Percentiles rank a stretch among this genome's conserved stretches.
These are phyloP conservation scores for Reticulitermes speratus DNA, from an alignment of 1,140 invertebrate genomes.

Conservation along the genomic window DNA sequence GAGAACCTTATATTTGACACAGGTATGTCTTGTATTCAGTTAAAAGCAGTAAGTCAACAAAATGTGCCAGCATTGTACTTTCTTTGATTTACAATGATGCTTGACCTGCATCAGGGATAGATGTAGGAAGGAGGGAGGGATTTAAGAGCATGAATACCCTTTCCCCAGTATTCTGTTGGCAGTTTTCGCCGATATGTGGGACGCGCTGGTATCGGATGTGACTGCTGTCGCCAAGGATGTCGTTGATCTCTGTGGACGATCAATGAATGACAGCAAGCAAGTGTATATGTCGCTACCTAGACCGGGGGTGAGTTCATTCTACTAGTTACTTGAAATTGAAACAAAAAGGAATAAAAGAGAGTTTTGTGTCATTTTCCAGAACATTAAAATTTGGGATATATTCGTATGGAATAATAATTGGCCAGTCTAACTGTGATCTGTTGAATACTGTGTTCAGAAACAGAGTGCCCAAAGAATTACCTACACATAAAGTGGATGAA, in stretches of 20 bases:
- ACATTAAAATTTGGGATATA: too few species aligned
- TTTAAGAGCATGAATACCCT: constrained; percentile 14
- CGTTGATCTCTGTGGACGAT: constrained; percentile 72
- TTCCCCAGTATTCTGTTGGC: constrained; percentile 19
- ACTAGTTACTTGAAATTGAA: neutral
- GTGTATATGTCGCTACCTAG: constrained; percentile 93
- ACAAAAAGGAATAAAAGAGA: neutral
- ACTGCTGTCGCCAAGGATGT: constrained; percentile 85
- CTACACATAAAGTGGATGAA: too few species aligned
- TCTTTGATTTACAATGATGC: too few species aligned
- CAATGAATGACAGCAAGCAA: constrained; percentile 71
- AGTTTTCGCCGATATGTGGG: constrained; percentile 98
- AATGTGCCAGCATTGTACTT: too few species aligned
- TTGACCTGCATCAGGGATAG: neutral
- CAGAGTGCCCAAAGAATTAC: too few species aligned
- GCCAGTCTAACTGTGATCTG: too few species aligned
- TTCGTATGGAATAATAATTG: too few species aligned
- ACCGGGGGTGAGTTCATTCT: constrained; percentile 74
- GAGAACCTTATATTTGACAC: too few species aligned
- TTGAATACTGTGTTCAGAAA: too few species aligned
- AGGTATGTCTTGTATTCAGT: too few species aligned
- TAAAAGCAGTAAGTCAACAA: too few species aligned
- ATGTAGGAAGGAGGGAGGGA: neutral
- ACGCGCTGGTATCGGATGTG: constrained; percentile 86
- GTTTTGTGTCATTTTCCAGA: too few species aligned